Base-by-base conservation (phyloP, 2,113 vertebrate genomes). In the Mola mola region DNA sequence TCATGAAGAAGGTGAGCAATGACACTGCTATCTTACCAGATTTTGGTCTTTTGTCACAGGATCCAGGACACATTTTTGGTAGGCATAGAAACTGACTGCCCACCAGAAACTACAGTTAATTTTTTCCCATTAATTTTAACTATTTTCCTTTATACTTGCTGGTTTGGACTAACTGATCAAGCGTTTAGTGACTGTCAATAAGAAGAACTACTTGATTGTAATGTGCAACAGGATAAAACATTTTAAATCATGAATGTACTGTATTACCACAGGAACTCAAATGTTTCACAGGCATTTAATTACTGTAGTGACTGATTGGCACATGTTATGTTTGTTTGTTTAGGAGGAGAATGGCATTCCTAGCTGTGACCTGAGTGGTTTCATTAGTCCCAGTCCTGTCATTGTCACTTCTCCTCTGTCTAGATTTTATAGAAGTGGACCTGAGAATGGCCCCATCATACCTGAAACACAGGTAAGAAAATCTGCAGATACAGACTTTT, bases 381-480 rank as follows among this genome's bases (percentile, higher is more conserved):
- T 99, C 61, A 89, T 99, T 78, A 89, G 96, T 81, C 96, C 97
- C 51, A 94, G 90, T 72, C 96, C 97, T 0, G 87, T 98, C 79
- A 96, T 99, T 0, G 94, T 98, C 37, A 93, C 96, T 0, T 97
- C 96, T 0, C 96, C 96, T 36, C 85, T 99, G 59, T 99, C 97
- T 10, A 98, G 95, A 1, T 95, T 98, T 56, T 97, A 94, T 51
- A 91, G 94, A 85, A 92, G 93, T 36, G 95, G 95, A 37, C 92
- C 92, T 5, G 93, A 96, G 52, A 94, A 98, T n/a, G 96, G 95
- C 17, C 96, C 97, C 53, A 87, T 99, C 82, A 92, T 98, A 80
- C 97, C 97, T 0, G 97, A 99, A 83, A 99, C 96, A 48, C 97
- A 98, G 97, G 97, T 98, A 90, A 43, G n/a, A n/a, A n/a, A n/a